Base-by-base conservation (phyloP, 2,113 vertebrate species). In the Callithrix jacchus region DNA sequence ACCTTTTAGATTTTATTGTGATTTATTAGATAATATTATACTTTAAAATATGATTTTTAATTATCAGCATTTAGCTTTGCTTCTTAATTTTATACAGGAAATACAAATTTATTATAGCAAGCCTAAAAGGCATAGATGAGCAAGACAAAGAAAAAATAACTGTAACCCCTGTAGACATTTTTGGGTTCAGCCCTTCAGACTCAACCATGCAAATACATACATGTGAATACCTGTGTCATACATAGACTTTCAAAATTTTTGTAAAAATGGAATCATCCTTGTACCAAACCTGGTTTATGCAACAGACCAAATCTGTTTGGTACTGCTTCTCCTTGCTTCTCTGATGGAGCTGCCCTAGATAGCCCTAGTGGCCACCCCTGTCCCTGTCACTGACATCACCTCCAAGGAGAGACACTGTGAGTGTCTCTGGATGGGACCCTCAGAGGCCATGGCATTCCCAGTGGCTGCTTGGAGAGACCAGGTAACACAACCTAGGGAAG, bases 1-100 rank as follows among this genome's bases (percentile, higher is more conserved):
- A 71, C 64, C 42, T 74, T 82, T 85, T 76, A 52, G 47, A 84
- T 94, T 94, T 83, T 82, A 47, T 90, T 58, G 10, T 45, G 27
- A n/a, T 47, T 76, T 85, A 87, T 83, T 83, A 61, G 42, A 11
- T 52, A 11, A 49, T 81, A 73, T 42, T 82, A 71, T 88, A 68
- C 27, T 49, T 88, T 87, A 88, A 71, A 89, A 37, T 87, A 66
- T 20, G 45, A 81, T 30, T 87, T 95, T 89, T 77, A 64, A 74
- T 82, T 64, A 32, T 6, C 20, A 71, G 6, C 4, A 70, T 58
- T 68, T 85, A 61, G 27, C 54, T 58, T 40, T 14, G 16, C 21
- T 73, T 52, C 77, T 68, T 92, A 61, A 73, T 91, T 84, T 91
- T 70, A 74, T 58, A 32, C 0, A 35, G 32, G 30, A 96, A 92